Evolutionary conservation across 2,113 vertebrate genomes (phyloP), one percentile per base, ranked within the genome.

Genomic region (Excalfactoria chinensis): DNA sequence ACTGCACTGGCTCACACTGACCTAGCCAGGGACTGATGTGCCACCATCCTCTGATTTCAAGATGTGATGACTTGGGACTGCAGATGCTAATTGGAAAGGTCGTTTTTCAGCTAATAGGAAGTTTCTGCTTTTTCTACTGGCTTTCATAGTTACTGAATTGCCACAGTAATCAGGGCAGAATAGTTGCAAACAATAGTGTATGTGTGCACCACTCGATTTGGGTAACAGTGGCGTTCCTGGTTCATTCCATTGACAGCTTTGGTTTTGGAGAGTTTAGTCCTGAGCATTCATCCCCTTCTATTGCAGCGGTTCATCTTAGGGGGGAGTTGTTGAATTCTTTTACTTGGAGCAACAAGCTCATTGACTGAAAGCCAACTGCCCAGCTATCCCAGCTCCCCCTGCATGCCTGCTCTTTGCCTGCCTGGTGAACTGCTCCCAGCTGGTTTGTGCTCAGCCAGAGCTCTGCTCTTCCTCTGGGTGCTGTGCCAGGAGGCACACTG

Each of bases 81-180:
- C 16, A 74, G 41, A 34, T 73, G 21, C 26, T 81, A 18, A 60
- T 30, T 86, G 58, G 67, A 90, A 93, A 64, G 71, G 48, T 14
- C 15, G 10, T 51, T 72, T 55, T 55, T 11, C 5, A 3, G 76
- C 14, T 74, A 63, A 46, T 15, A 32, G 14, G 18, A 84, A 40
- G 35, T 40, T 48, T 73, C 23, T 91, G 34, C 11, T 77, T 80
- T 91, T 91, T 71, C 40, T 86, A 22, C 44, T 64, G 68, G 48
- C 53, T 92, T 78, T 78, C 72, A 13, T 35, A 25, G 30, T 59
- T 90, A 20, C 21, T 72, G n/a, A 78, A 84, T n/a, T 21, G 58
- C 5, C 19, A 23, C 8, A 68, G 20, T n/a, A 75, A 44, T 28
- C 53, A 64, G 0, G 6, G 2, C 9, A 34, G 11, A 21, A 2